These are phyloP conservation scores for Bombus impatiens DNA, from an alignment of 1,140 invertebrate genomes.

Conservation along the genomic window DNA sequence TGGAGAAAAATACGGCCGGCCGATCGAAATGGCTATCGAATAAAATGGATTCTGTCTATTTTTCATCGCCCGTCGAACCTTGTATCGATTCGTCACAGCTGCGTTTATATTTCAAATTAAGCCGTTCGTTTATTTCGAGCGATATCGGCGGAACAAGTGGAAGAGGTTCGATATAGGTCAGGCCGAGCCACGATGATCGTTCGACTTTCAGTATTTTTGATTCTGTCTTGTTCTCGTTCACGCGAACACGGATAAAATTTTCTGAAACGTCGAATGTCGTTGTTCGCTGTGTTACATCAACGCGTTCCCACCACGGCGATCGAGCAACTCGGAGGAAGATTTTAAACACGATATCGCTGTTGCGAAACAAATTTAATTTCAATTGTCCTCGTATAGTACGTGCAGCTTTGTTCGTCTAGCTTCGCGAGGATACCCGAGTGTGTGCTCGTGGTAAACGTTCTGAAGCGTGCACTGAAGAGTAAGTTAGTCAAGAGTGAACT, in stretches of 20 bases:
- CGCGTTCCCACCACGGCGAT: not conserved
- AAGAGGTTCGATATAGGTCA: conserved; percentile 42
- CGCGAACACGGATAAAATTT: not conserved
- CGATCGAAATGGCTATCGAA: not conserved
- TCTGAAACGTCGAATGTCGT: not conserved
- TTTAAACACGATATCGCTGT: not conserved
- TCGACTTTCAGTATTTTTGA: conserved; percentile 28
- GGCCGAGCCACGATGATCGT: not conserved
- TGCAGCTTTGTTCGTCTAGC: not conserved
- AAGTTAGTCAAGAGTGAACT: not conserved
- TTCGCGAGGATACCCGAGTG: not conserved
- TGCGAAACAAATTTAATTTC: not conserved
- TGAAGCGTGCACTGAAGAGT: too few relatives aligned
- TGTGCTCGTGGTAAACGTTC: not conserved
- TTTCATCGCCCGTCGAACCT: not conserved
- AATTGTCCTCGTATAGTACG: not conserved
- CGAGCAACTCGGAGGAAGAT: too few relatives aligned
- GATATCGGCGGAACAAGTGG: not conserved
- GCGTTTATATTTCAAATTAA: conserved; percentile 38
- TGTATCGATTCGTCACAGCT: not conserved
- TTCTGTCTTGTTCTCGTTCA: conserved; percentile 3
- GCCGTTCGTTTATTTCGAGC: conserved; percentile 35
- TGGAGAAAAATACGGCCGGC: not conserved
- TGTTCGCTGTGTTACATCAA: too few relatives aligned
- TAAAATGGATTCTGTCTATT: conserved; percentile 14